Base-by-base conservation (phyloP, 2,888 invertebrate species). In the Halictus ligatus region DNA sequence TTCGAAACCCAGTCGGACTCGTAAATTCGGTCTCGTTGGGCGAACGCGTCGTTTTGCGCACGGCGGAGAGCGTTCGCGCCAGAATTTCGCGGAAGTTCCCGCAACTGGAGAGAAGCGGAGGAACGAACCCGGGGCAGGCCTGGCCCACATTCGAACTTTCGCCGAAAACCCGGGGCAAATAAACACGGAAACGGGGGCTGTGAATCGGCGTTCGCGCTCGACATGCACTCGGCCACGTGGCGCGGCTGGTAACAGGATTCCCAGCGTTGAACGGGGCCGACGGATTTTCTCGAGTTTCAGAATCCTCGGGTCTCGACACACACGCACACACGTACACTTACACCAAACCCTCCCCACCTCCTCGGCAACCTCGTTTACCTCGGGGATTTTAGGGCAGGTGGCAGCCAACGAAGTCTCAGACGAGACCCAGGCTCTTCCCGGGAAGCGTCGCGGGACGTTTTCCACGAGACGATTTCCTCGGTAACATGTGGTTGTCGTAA, bases 401-500 rank as follows among this genome's bases (percentile, higher is more conserved):
- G 93, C 89, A 89, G 89, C 89, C 88, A 90, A 87, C 89, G 89
- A 89, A 75, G 85, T 87, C 89, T 91, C 86, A 78, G 89, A 90
- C 89, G 89, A 88, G 89, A 91, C 80, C 89, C 92, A 92, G 89
- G 88, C 54, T 54, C 92, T 92, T 35, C 35, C 89, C 92, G 88
- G 91, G 90, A 92, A 92, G 89, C 88, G 88, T 88, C 81, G 69
- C 86, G 82, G 84, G 84, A 84, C 85, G 54, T 80, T 86, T 86
- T 87, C 87, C 80, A 80, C 80, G 69, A 72, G 83, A 87, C 80
- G 86, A 91, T 90, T 91, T 93, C 91, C 91, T 88, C 85, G 88
- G 88, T 89, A 92, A 91, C 93, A 93, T 89, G 92, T 93, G 93
- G 91, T 87, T 81, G 87, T 88, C 91, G 84, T 89, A 85, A 90